Conservation (phyloP, 2,888 invertebrate species). For the Eustalomyia histrio region DNA sequence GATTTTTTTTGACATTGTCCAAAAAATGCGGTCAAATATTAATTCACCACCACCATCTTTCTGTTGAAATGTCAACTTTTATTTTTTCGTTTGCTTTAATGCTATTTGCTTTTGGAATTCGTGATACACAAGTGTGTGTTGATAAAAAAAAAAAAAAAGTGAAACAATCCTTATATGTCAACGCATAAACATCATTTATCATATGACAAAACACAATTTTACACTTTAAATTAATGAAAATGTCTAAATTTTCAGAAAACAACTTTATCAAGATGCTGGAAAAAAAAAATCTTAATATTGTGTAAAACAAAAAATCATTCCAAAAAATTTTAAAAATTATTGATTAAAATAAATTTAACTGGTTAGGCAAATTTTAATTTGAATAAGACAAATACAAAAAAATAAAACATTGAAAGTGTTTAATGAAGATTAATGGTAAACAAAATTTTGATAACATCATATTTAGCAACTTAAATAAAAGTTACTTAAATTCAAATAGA, state of each 20-base stretch:
- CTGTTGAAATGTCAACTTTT: constrained; percentile 41
- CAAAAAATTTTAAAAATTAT: constrained; percentile 26
- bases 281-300: constrained; percentile 38
- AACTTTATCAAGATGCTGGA: constrained; percentile 64
- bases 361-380: constrained; percentile 45
- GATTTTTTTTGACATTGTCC: constrained; percentile 46
- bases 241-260: constrained; percentile 64
- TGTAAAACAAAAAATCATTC: constrained; percentile 10
- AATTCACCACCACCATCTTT: constrained; percentile 13
- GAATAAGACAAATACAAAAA: constrained; percentile 15
- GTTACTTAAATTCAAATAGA: constrained; percentile 29
- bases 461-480: constrained; percentile 48
- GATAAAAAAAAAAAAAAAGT: neutral
- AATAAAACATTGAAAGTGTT: constrained; percentile 46
- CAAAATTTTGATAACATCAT: constrained; percentile 57
- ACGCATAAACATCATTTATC: constrained; percentile 67
- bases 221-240: constrained; percentile 67
- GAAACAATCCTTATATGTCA: constrained; percentile 60
- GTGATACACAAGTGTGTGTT: constrained; percentile 41
- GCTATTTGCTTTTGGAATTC: constrained; percentile 26
- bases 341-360: constrained; percentile 50
- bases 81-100: neutral
- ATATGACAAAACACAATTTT: constrained; percentile 66
- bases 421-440: constrained; percentile 63
- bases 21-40: constrained; percentile 51